Conservation (phyloP, 2,113 vertebrate genomes). For the Coreoperca whiteheadi region DNA sequence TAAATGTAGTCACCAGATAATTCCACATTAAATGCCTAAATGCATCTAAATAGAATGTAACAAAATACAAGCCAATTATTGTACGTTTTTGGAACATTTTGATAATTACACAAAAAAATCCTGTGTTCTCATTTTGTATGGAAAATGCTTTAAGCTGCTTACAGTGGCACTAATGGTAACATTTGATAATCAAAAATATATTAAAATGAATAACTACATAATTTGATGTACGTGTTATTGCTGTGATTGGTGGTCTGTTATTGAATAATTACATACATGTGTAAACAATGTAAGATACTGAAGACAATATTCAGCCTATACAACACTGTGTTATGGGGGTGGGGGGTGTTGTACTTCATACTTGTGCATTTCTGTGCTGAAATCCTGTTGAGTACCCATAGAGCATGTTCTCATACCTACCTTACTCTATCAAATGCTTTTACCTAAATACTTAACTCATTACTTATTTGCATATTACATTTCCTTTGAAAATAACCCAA, state of each 20-base stretch:
- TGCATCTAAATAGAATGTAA: constrained; percentile 18
- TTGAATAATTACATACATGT: not conserved
- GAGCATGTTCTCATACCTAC: not conserved
- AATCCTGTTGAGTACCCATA: not conserved
- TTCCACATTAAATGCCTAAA: constrained; percentile 39
- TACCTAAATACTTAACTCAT: not conserved
- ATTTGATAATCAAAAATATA: constrained; percentile 35
- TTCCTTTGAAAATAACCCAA: not conserved
- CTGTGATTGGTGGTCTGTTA: not conserved
- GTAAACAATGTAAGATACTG: not conserved
- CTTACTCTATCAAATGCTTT: not conserved
- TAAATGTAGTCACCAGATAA: constrained; percentile 31
- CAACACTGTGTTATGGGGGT: not conserved
- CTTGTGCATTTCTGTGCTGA: not conserved
- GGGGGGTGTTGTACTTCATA: not conserved
- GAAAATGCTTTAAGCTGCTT: constrained; percentile 36
- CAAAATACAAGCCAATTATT: constrained; percentile 48
- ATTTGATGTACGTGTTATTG: not conserved
- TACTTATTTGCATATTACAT: not conserved
- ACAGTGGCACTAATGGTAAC: constrained; percentile 17
- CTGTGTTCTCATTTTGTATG: constrained; percentile 65
- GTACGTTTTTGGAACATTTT: constrained; percentile 49
- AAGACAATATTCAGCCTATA: not conserved
- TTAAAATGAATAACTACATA: constrained; percentile 38
- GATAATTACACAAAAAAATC: constrained; percentile 39